Base-by-base conservation (phyloP, 2,113 vertebrate species). In the Hyla sarda region DNA sequence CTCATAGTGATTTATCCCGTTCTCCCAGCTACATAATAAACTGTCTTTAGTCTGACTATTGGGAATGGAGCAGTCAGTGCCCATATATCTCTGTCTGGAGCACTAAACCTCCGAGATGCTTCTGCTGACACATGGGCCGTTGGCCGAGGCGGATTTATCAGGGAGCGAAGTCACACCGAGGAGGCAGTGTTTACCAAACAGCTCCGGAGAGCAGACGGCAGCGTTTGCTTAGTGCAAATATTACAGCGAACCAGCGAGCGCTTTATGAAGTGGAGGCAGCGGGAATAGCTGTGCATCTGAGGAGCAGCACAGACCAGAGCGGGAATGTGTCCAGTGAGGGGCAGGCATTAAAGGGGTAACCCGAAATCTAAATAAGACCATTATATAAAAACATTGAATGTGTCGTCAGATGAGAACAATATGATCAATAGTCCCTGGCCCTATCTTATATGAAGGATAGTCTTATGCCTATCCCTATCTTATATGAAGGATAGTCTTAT, bases 131-230 rank as follows among this genome's bases (percentile, higher is more conserved):
- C 37, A 21, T 82, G 1, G 52, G 75, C 71, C 0, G 58, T 87
- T 80, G 87, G 83, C 79, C 84, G 62, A 75, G 13, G 82, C 88
- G 80, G 82, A 74, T 32, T 54, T 82, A 87, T 85, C 90, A 89
- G 87, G 91, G 88, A 89, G 88, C n/a, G n/a, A n/a, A n/a, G n/a
- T n/a, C n/a, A n/a, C n/a, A 82, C 90, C 87, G 37, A n/a, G 88
- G 89, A 89, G 83, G 52, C 32, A 50, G 90, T 91, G 89, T 90
- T 92, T 88, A 88, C 87, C 76, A 41, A 37, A 74, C 78, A 88
- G 76, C 85, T 79, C 37, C 82, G 48, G 80, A 75, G 85, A 85
- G 62, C 90, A 37, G 71, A 85, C 30, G 50, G 87, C 84, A 50
- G 78, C 62, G 60, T 82, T 87, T 86, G 79, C 88, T 5, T 77